phyloP scores from a whole-genome alignment of 1,140 invertebrate genomes.

The Euura lappo region DNA sequence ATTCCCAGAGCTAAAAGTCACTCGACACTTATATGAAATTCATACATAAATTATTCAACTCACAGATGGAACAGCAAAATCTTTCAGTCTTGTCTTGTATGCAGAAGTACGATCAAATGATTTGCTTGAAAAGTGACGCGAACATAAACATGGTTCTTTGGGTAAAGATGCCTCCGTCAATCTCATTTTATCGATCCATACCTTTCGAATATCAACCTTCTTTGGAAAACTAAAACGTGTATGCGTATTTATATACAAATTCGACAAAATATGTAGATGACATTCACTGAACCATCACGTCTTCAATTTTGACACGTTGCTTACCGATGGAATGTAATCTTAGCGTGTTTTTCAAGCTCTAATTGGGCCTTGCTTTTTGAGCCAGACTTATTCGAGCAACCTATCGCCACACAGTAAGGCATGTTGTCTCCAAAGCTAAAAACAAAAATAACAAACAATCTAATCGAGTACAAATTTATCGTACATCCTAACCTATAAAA shows the following conservation, averaged over 20 bases:
- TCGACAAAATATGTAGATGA: neutral
- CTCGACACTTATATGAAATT: neutral
- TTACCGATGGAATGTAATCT: neutral
- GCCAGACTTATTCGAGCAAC: neutral
- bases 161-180: neutral
- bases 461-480: neutral
- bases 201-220: no score
- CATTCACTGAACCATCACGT: neutral
- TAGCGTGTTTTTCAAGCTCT: neutral
- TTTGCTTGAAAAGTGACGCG: neutral
- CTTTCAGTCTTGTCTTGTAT: neutral
- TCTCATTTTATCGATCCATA: neutral
- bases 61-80: neutral
- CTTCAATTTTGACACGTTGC: neutral
- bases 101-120: neutral
- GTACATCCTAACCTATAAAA: neutral
- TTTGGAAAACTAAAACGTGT: neutral
- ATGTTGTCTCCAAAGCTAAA: neutral
- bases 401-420: neutral
- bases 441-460: neutral
- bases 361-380: neutral
- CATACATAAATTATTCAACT: neutral
- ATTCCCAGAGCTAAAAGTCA: neutral
- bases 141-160: neutral
- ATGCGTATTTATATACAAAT: neutral